Evolutionary conservation across 1,140 invertebrate genomes (phyloP).

Genomic region (Aleiodes sp.): DNA sequence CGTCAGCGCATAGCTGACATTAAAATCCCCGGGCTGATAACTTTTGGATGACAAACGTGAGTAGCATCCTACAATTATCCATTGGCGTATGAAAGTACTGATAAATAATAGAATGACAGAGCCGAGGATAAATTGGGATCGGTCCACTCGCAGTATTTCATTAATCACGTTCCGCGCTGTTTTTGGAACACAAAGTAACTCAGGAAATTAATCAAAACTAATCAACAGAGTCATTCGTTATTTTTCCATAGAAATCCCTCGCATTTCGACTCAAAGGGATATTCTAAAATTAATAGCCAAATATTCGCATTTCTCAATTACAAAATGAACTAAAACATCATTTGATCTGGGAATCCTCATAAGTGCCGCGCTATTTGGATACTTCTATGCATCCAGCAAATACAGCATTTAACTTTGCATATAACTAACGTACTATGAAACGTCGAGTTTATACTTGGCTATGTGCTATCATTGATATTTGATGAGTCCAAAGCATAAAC

Average conservation of each 20-base stretch:
- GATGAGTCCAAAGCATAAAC: background rate
- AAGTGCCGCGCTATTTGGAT: background rate
- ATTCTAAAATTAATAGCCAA: background rate
- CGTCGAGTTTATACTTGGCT: background rate
- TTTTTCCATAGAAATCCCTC: too few relatives aligned
- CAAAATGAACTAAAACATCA: background rate
- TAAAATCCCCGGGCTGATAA: conserved; percentile 47
- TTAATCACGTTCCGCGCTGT: background rate
- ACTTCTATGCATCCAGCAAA: conserved; percentile 8
- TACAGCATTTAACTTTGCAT: background rate
- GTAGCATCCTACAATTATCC: conserved; percentile 40
- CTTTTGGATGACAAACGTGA: conserved; percentile 47
- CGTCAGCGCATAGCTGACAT: conserved; percentile 42
- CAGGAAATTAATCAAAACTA: background rate
- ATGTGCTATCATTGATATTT: conserved; percentile 13
- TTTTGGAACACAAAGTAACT: background rate
- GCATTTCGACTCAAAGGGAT: too few relatives aligned
- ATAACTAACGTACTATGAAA: background rate
- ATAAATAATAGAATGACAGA: background rate
- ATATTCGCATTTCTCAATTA: background rate
- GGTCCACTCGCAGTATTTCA: background rate
- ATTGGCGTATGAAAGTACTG: conserved; percentile 18
- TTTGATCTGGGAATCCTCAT: background rate
- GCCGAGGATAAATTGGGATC: background rate
- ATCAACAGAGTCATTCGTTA: background rate